These are phyloP conservation scores for Eristalis tenax DNA, from an alignment of 2,888 invertebrate species.

Conservation along the genomic window DNA sequence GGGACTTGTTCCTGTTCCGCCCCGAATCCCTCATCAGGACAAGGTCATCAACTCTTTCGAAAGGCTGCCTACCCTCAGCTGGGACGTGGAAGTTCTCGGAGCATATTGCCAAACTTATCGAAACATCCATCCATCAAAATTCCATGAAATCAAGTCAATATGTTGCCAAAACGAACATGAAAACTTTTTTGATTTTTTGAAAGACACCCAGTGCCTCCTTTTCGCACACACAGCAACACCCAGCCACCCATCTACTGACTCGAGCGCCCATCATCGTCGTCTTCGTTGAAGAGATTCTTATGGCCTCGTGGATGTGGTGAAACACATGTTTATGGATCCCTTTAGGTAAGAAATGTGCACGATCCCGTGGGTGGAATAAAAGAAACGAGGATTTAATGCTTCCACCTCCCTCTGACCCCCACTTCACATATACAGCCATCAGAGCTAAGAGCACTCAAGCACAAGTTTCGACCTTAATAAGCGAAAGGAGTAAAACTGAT, in stretches of 20 bases:
- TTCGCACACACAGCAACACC: not conserved
- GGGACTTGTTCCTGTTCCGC: not conserved
- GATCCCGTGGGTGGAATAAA: conserved; percentile 8
- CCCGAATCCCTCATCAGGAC: not conserved
- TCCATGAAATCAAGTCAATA: conserved; percentile 69
- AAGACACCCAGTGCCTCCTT: conserved; percentile 34
- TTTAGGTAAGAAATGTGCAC: conserved; percentile 26
- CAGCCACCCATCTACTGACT: not conserved
- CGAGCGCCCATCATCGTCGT: too few species aligned
- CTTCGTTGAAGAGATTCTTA: not conserved
- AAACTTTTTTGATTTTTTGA: conserved; percentile 48
- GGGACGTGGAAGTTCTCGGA: not conserved
- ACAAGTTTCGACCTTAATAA: conserved; percentile 40
- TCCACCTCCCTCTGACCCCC: conserved; percentile 1
- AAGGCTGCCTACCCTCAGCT: not conserved
- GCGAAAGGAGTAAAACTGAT: conserved; percentile 38
- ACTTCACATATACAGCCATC: too few species aligned
- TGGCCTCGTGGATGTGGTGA: not conserved
- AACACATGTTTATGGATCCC: conserved; percentile 57
- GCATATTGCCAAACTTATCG: conserved; percentile 63
- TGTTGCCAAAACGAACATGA: conserved; percentile 68
- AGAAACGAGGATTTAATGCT: conserved; percentile 60
- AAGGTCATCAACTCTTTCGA: not conserved
- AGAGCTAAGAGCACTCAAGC: conserved; percentile 9
- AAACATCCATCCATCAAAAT: conserved; percentile 68